Percentiles rank a stretch among this genome's conserved stretches.
Evolutionary conservation across 2,797 vertebrate species (phyloP).

Genomic region (Pristis pectinata): DNA sequence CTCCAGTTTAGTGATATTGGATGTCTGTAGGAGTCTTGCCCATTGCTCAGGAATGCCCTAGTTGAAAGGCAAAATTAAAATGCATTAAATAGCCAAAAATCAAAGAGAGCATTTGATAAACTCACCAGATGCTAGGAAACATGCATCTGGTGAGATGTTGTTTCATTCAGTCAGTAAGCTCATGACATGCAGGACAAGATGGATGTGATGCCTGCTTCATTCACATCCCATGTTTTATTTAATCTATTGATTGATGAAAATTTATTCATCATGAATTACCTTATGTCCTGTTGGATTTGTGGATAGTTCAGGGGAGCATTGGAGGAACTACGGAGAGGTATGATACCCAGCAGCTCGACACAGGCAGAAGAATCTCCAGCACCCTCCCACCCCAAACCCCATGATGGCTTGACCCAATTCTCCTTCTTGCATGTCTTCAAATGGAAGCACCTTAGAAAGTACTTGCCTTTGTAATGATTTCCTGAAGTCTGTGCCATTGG

Average conservation of each 20-base stretch:
- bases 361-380: background rate
- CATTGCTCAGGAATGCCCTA: constrained; percentile 98
- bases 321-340: background rate
- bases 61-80: constrained; percentile 29
- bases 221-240: background rate
- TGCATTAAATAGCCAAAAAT: too few species aligned
- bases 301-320: background rate
- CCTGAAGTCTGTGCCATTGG: background rate
- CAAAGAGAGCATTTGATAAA: background rate
- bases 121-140: background rate
- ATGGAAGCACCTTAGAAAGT: background rate
- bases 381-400: background rate
- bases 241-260: background rate
- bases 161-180: background rate
- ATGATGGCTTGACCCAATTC: constrained; percentile 3
- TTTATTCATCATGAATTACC: background rate
- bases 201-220: background rate
- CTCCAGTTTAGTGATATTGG: constrained; percentile 96
- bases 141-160: background rate
- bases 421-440: background rate
- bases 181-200: background rate
- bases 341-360: background rate
- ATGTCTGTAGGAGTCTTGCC: constrained; percentile 91
- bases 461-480: background rate
- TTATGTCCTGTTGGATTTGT: background rate